Base-by-base conservation (phyloP, 2,888 invertebrate species). In the Ferrisia virgata region DNA sequence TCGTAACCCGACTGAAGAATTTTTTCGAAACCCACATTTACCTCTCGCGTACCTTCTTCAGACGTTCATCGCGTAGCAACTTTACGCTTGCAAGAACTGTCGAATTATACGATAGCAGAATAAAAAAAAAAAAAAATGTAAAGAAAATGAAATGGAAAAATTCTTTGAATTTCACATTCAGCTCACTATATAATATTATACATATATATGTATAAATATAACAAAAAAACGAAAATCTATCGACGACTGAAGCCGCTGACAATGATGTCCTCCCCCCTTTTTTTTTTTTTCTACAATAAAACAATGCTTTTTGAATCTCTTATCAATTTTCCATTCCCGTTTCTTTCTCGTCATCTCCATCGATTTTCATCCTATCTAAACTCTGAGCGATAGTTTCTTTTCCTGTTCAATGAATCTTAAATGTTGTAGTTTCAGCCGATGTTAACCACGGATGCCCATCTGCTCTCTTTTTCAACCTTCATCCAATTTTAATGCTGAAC, bases 401-500 rank as follows among this genome's bases (percentile, higher is more conserved):
- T 82, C 82, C 82, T 82, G 82, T 82, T 82, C 82, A 82, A 82
- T 82, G 82, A 82, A 82, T 82, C 82, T 82, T 82, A 58, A 82
- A 82, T 82, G 82, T 82, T 82, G 82, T 53, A 39, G 39, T 58
- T 64, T 81, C 53, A 53, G 36, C 82, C 82, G 36, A 36, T 82
- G 58, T 39, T 39, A 53, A 82, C 36, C 72, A 82, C 58, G 64
- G 58, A 64, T 82, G 64, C 64, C 82, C 69, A 64, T 81, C 58
- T 81, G 81, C 64, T 58, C 64, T 53, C 81, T 72, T 72, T 72
- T 72, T 47, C 82, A 82, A 82, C 64, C 64, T 82, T 82, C 82
- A 82, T 82, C 82, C 82, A 82, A 82, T 82, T 82, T 82, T 82
- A 82, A 82, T 82, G 82, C 82, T 36, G 82, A 82, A 82, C 82